A percentile compares a stretch with the other conserved stretches of the same genome.
Conservation (phyloP, 2,113 vertebrate genomes). For the Antigone vipio region DNA sequence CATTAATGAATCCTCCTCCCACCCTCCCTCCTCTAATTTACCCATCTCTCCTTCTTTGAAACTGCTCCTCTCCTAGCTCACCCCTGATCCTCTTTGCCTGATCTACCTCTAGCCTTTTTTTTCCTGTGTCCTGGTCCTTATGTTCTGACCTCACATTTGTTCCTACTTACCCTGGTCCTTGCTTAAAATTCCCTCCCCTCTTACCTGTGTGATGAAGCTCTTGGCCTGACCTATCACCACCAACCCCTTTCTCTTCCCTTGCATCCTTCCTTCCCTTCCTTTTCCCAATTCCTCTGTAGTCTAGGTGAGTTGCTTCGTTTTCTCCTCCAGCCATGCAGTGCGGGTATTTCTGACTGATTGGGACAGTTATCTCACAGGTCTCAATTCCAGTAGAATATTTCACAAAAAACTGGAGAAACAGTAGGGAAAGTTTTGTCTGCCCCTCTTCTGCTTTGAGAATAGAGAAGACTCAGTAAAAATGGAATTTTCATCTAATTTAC, state of each 20-base stretch:
- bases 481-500: not conserved
- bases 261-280: not conserved
- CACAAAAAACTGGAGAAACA: not conserved
- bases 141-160: not conserved
- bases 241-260: not conserved
- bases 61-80: not conserved
- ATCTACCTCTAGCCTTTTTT: not conserved
- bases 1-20: not conserved
- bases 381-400: not conserved
- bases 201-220: not conserved
- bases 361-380: not conserved
- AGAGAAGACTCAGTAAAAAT: not conserved
- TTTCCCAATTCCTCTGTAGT: not conserved
- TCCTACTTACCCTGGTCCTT: not conserved
- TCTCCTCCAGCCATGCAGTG: not conserved
- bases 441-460: not conserved
- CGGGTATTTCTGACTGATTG: not conserved
- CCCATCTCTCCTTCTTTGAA: not conserved
- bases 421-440: not conserved
- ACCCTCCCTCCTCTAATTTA: not conserved
- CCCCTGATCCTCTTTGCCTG: not conserved
- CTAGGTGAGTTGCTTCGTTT: not conserved
- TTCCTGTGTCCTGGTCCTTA: not conserved
- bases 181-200: not conserved
- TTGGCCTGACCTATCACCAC: not conserved